Evolutionary conservation across 2,113 vertebrate genomes (phyloP).

Genomic region (Limnothrissa miodon): DNA sequence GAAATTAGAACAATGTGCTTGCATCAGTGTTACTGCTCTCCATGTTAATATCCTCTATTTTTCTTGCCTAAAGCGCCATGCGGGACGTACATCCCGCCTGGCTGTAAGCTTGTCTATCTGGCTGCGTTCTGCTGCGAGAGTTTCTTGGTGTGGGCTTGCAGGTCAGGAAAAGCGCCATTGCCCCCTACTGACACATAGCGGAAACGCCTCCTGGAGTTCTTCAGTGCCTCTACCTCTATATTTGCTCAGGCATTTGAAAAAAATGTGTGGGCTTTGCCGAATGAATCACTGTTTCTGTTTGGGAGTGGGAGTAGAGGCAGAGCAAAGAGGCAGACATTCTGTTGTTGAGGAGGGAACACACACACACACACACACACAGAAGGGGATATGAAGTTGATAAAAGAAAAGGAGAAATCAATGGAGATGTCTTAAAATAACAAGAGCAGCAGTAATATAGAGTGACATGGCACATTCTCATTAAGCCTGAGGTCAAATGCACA

Average conservation of each 20-base stretch:
- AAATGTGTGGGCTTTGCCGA: constrained; percentile 26
- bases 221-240: constrained; percentile 13
- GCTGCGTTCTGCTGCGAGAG: neutral
- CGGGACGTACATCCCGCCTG: neutral
- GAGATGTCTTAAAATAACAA: constrained; percentile 54
- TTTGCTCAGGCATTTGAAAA: constrained; percentile 27
- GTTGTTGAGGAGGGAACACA: constrained; percentile 17
- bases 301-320: constrained; percentile 25
- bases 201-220: neutral
- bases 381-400: constrained; percentile 23
- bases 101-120: neutral
- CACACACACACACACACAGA: constrained; percentile 17
- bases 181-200: constrained; percentile 34
- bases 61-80: constrained; percentile 15
- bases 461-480: constrained; percentile 36
- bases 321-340: constrained; percentile 35
- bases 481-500: constrained; percentile 26
- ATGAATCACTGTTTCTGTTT: constrained; percentile 38
- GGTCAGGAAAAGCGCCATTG: constrained; percentile 37
- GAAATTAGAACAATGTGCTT: constrained; percentile 4
- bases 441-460: neutral
- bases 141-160: neutral
- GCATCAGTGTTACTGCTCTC: constrained; percentile 9
- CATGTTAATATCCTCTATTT: constrained; percentile 15
- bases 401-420: constrained; percentile 56